A percentile compares a stretch with the other conserved stretches of the same genome.
phyloP scores from a whole-genome alignment of 2,797 vertebrate genomes.

The Fratercula arctica region DNA sequence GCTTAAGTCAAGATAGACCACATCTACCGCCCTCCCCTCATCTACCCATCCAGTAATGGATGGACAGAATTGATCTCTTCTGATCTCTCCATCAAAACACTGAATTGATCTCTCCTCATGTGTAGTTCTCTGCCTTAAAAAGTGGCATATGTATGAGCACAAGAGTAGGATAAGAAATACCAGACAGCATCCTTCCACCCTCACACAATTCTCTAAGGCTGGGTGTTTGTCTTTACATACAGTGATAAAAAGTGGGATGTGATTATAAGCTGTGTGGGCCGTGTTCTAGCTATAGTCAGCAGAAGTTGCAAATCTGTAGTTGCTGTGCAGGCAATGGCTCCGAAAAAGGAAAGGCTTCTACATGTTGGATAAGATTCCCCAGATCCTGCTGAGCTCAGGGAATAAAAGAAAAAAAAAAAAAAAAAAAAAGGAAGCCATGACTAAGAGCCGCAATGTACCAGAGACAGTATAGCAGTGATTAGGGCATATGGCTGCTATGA shows the following conservation, averaged over 20 bases:
- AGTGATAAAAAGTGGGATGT: not conserved
- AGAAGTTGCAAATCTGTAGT: not conserved
- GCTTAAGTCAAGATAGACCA: too few species aligned
- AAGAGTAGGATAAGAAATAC: not conserved
- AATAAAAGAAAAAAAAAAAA: rapidly evolving
- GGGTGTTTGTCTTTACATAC: not conserved
- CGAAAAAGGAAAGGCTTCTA: not conserved
- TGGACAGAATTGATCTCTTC: too few species aligned
- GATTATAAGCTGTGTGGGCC: not conserved
- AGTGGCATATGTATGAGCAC: not conserved
- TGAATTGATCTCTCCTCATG: not conserved
- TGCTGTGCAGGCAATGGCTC: not conserved
- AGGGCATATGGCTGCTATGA: not conserved
- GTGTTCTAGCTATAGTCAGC: not conserved
- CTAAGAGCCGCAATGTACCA: not conserved
- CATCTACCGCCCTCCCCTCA: too few species aligned
- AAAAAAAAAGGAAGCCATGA: not conserved
- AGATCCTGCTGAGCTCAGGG: not conserved
- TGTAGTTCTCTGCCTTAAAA: not conserved
- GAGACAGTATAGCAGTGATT: not conserved
- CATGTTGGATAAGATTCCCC: not conserved
- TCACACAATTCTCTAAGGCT: not conserved
- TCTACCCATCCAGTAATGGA: too few species aligned
- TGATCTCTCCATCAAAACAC: not conserved
- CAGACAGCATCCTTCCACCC: not conserved